Percentiles rank a stretch among this genome's conserved stretches.
These are phyloP conservation scores for Dendrophyllia cribrosa DNA, from an alignment of 64 coral and sea anemone genomes.

Conservation along the genomic window DNA sequence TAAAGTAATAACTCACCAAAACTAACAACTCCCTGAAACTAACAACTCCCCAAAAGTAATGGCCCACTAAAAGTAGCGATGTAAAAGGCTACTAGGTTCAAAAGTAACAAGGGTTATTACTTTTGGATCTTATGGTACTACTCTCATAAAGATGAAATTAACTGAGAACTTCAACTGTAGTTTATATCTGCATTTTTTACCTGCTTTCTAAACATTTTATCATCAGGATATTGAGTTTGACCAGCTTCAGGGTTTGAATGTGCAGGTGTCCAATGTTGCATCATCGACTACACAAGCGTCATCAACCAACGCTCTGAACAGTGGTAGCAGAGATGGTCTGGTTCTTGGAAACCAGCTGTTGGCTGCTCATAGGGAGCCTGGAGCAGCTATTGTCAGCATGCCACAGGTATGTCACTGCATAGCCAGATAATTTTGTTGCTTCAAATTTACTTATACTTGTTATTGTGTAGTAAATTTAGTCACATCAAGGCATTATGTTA, in stretches of 20 bases:
- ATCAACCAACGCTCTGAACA: constrained; percentile 34
- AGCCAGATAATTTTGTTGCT: not conserved
- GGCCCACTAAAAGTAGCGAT: too few relatives aligned
- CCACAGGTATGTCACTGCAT: constrained; percentile 31
- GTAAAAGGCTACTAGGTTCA: too few relatives aligned
- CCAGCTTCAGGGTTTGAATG: constrained; percentile 57
- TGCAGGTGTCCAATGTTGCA: constrained; percentile 37
- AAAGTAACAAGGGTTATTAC: too few relatives aligned
- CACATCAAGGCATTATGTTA: too few relatives aligned
- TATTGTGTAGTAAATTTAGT: not conserved
- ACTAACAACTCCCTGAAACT: too few relatives aligned
- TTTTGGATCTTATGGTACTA: too few relatives aligned
- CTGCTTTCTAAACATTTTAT: not conserved
- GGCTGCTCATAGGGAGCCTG: constrained; percentile 54
- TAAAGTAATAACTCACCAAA: too few relatives aligned
- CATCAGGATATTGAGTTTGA: constrained; percentile 71
- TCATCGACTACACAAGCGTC: constrained; percentile 54
- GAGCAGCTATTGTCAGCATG: constrained; percentile 55
- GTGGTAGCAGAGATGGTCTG: constrained; percentile 19
- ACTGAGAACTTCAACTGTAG: too few relatives aligned
- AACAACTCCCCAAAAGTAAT: too few relatives aligned
- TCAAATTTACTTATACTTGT: not conserved
- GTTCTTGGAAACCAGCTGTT: not conserved
- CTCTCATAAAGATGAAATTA: too few relatives aligned
- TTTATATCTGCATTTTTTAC: not conserved